phyloP scores from a whole-genome alignment of 2,797 vertebrate species.

The Halcyon smyrnensis region DNA sequence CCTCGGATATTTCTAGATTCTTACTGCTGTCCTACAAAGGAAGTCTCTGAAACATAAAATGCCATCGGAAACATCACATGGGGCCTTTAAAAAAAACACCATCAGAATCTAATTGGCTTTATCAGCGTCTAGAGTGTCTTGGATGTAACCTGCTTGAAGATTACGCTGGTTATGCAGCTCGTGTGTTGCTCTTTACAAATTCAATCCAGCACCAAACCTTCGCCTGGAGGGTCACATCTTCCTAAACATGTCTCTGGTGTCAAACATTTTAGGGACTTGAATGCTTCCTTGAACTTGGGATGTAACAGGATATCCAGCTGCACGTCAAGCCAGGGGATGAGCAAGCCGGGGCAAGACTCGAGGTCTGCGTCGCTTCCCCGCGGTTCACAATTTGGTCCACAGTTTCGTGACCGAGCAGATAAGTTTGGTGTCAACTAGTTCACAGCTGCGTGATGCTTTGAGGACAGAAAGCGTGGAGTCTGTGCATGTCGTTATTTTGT shows the following conservation, averaged over 20 bases:
- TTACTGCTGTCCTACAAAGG: not conserved
- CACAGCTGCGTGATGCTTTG: not conserved
- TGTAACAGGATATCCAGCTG: not conserved
- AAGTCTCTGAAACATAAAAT: constrained; percentile 20
- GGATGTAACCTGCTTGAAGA: not conserved
- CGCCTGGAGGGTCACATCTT: not conserved
- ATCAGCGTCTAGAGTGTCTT: not conserved
- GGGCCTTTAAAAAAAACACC: not conserved
- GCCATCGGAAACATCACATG: not conserved
- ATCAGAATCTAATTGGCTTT: not conserved
- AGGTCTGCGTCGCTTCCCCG: not conserved
- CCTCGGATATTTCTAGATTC: not conserved
- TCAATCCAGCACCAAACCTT: constrained; percentile 18
- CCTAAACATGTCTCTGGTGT: not conserved
- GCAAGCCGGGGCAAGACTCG: not conserved
- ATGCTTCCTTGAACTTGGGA: not conserved
- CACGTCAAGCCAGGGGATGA: not conserved
- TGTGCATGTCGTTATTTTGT: rapidly evolving
- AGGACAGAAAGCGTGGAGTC: rapidly evolving
- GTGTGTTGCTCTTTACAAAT: not conserved
- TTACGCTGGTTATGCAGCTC: not conserved
- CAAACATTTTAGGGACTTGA: not conserved
- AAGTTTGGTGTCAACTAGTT: rapidly evolving
- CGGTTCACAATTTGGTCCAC: rapidly evolving
- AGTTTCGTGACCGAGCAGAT: rapidly evolving